Conservation (phyloP, 2,113 vertebrate genomes). For the Myiagra hebetior region DNA sequence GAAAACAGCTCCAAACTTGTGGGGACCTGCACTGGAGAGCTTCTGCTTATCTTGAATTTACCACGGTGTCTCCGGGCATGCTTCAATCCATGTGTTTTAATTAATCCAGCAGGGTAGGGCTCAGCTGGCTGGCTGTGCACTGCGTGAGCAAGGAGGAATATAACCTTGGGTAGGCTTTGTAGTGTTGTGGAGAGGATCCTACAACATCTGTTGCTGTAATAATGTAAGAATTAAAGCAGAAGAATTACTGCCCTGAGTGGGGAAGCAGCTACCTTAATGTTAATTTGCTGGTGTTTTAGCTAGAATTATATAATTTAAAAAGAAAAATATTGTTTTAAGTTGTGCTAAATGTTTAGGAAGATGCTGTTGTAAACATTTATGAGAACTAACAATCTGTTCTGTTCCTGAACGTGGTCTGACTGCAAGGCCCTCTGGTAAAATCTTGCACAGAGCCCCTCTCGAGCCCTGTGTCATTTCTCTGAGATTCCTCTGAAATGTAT, state of each 20-base stretch:
- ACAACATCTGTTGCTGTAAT: neutral
- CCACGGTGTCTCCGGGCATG: rapidly evolving
- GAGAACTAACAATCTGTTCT: neutral
- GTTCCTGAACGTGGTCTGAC: neutral
- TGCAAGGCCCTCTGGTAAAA: neutral
- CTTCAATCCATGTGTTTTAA: neutral
- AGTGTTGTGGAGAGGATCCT: neutral
- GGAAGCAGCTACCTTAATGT: neutral
- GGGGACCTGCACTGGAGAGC: neutral
- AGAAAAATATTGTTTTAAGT: neutral
- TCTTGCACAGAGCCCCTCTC: neutral
- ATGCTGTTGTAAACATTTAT: neutral
- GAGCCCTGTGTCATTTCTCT: neutral
- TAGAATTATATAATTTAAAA: neutral
- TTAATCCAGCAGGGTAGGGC: neutral
- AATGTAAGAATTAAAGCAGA: neutral
- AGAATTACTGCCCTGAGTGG: neutral
- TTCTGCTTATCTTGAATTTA: neutral
- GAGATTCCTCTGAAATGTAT: neutral
- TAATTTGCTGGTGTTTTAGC: neutral
- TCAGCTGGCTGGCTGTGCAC: neutral
- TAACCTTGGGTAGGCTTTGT: neutral
- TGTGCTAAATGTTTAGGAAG: neutral
- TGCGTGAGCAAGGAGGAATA: neutral
- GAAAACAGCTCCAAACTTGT: neutral